phyloP scores from a whole-genome alignment of 1,140 invertebrate species.

The Pseudomyrmex concolor region DNA sequence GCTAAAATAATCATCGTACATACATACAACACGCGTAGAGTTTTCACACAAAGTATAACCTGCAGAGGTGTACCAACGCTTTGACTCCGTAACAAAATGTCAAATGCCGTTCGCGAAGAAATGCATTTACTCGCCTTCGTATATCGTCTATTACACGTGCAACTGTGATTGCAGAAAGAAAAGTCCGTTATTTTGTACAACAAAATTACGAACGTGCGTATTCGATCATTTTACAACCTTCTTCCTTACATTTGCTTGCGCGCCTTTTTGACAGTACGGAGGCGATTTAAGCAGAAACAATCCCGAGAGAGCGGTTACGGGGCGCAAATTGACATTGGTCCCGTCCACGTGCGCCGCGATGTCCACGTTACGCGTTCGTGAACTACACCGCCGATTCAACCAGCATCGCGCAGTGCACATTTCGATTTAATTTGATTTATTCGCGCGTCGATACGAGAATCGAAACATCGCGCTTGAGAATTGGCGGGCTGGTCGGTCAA shows the following conservation, averaged over 20 bases:
- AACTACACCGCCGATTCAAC: too few relatives aligned
- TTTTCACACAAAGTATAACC: conserved; percentile 50
- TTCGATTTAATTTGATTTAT: too few relatives aligned
- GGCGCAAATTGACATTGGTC: too few relatives aligned
- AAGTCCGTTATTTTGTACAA: not conserved
- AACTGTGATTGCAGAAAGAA: not conserved
- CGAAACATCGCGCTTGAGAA: too few relatives aligned
- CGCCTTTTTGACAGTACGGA: conserved; percentile 29
- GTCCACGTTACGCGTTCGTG: too few relatives aligned
- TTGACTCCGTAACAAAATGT: not conserved
- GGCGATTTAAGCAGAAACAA: not conserved
- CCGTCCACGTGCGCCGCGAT: too few relatives aligned
- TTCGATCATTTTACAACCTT: too few relatives aligned
- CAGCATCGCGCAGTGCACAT: too few relatives aligned
- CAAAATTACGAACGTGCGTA: not conserved
- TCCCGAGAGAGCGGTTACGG: too few relatives aligned
- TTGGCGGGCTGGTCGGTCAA: too few relatives aligned
- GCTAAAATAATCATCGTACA: not conserved
- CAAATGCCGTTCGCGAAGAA: not conserved
- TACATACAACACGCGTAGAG: not conserved
- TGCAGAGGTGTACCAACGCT: conserved; percentile 14
- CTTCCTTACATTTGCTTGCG: conserved; percentile 5
- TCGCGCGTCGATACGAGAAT: too few relatives aligned
- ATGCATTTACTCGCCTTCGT: not conserved
- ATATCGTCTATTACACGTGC: not conserved